Evolutionary conservation across 2,888 invertebrate species (phyloP), one percentile per base, ranked within the genome.

Genomic region (Zygaena filipendulae): DNA sequence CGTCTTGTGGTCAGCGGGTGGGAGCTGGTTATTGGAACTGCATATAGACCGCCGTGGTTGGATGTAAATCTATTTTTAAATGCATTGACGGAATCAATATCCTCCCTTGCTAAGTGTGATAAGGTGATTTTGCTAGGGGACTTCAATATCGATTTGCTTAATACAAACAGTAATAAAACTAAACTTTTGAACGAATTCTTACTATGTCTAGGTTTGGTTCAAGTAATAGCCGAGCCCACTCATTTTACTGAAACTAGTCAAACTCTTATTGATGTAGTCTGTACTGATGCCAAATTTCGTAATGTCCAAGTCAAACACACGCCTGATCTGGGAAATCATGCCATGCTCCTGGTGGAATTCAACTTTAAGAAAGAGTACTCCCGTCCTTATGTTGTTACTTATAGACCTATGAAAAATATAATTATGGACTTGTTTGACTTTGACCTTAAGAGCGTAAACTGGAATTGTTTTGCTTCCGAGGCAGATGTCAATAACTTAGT

Each of bases 201-300:
- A n/a, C n/a, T n/a, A n/a, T n/a, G n/a, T n/a, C n/a, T n/a, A 23
- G 16, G 11, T n/a, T 9, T 28, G 3, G 3, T 3, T 7, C 27
- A 27, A 11, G 7, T 27, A 11, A 22, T 27, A 4, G 16, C 13
- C 4, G 21, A 27, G 16, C 27, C 27, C 2, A 27, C 27, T 3
- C 27, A 27, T 11, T 27, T 22, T 10, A 27, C 27, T 4, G 22
- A 27, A 8, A 12, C 22, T 5, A 27, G 27, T n/a, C 13, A 13
- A 3, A 23, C 27, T 7, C 27, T 27, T 11, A 21, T 27, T 9
- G 27, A 29, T 19, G 28, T 29, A 2, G 20, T 29, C 1, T 29
- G 28, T 23, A 19, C 23, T 2, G 18, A 19, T 13, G 7, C 23
- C 8, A 2, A 3, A 3, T 18, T 19, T 1, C 23, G n/a, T 1